Evolutionary conservation across 1,140 invertebrate genomes (phyloP), one percentile per base, ranked within the genome.

Genomic region (Vanessa tameamea): DNA sequence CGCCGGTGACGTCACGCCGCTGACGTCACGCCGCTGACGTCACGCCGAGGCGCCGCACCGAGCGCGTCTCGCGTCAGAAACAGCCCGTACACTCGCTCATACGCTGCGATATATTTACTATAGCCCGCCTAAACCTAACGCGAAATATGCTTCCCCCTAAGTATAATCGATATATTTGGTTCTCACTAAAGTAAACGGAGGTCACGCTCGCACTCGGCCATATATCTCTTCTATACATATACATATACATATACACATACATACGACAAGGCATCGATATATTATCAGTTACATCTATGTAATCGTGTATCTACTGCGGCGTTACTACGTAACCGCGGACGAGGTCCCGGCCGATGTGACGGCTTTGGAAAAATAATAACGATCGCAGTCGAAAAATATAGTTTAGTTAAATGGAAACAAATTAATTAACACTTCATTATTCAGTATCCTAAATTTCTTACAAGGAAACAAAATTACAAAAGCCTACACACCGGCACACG

Each of bases 81-180:
- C 48, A 50, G 4, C 31, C 2, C 31, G 7, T 37, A 23, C n/a
- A 31, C 16, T 15, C 55, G 11, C 4, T 15, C 63, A 16, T 47
- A 16, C 63, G 16, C 20, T 9, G 63, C 63, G 63, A 64, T 20
- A 64, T 43, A 64, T 20, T 16, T 53, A 5, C 48, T 37, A 48
- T 9, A 23, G 67, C 53, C 55, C 16, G 43, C 59, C 67, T 69
- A 47, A 55, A 59, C 16, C 66, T 68, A 68, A 55, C 50, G 50
- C 47, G 31, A 64, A 61, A 53, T 55, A 57, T 47, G 43, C 53
- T 16, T 43, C 68, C 71, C 26, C 51, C 70, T 73, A 61, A 51
- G 48, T 79, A 72, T 78, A 82, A 68, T 69, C 76, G 82, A 86
- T 87, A 88, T 88, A 89, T 89, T 89, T 89, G 87, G 86, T 89